Evolutionary conservation across 1,140 invertebrate genomes (phyloP).

Genomic region (Macrobrachium nipponense): DNA sequence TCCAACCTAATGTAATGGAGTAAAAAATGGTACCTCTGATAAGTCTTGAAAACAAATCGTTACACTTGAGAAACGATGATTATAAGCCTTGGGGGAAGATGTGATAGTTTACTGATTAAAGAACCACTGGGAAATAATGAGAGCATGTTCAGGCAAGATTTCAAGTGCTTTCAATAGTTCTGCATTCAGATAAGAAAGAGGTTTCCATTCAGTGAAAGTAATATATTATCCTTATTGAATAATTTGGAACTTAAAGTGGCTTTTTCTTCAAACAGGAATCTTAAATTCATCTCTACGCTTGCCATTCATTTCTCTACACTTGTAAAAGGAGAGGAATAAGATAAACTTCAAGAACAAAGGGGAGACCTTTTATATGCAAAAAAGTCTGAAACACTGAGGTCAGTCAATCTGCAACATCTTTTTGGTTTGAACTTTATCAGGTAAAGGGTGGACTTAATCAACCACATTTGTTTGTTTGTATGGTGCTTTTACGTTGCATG

Average conservation of each 20-base stretch:
- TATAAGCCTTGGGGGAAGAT: no score
- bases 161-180: no score
- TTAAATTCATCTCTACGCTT: constrained; percentile 9
- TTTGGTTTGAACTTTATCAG: constrained; percentile 19
- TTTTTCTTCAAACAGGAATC: neutral
- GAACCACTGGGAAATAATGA: no score
- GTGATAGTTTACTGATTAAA: no score
- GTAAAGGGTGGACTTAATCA: constrained; percentile 16
- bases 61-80: no score
- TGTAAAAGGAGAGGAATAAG: constrained; percentile 8
- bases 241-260: neutral
- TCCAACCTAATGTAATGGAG: no score
- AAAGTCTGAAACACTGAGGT: constrained; percentile 1
- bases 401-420: constrained; percentile 14
- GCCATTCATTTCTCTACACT: constrained; percentile 28
- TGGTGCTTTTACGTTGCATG: no score
- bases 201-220: constrained; percentile 11
- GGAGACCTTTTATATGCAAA: constrained; percentile 16
- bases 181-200: no score
- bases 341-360: constrained; percentile 27
- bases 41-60: no score
- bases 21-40: no score
- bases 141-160: no score
- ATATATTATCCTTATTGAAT: neutral
- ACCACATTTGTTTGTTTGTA: neutral